phyloP scores from a whole-genome alignment of 2,888 invertebrate species.

The Dione juno region DNA sequence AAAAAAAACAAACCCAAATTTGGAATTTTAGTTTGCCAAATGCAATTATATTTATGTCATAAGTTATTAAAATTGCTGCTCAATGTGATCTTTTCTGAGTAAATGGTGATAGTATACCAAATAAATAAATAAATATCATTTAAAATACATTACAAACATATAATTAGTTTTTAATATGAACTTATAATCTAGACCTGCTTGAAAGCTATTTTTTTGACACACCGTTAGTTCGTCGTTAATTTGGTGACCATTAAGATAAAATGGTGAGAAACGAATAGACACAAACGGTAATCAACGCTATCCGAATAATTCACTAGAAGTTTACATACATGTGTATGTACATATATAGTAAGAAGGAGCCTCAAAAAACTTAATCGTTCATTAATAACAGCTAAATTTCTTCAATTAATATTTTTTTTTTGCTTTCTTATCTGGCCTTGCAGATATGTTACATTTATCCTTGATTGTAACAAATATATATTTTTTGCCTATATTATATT shows the following conservation, averaged over 20 bases:
- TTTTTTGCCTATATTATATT: too few species aligned
- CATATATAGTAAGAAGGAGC: neutral
- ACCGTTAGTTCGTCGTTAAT: slow-evolving; percentile 14
- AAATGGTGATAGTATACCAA: neutral
- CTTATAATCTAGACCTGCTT: slow-evolving; percentile 3
- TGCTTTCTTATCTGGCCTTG: too few species aligned
- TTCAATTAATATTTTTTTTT: neutral
- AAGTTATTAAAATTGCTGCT: neutral
- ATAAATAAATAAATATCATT: too few species aligned
- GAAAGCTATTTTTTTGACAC: slow-evolving; percentile 12
- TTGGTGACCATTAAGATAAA: slow-evolving; percentile 18
- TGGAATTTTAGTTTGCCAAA: neutral
- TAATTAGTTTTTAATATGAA: slow-evolving; percentile 5
- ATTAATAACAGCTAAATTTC: neutral
- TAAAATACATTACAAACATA: neutral
- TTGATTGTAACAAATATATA: too few species aligned
- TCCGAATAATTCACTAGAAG: neutral
- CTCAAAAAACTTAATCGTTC: neutral
- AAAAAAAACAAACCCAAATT: neutral
- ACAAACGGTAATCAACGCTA: neutral
- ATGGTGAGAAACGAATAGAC: neutral
- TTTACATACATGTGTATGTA: neutral
- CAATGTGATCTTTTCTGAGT: too few species aligned
- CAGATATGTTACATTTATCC: too few species aligned
- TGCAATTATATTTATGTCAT: neutral